Base-by-base conservation (phyloP, 64 coral and sea anemone species). In the Dendronephthya gigantea region DNA sequence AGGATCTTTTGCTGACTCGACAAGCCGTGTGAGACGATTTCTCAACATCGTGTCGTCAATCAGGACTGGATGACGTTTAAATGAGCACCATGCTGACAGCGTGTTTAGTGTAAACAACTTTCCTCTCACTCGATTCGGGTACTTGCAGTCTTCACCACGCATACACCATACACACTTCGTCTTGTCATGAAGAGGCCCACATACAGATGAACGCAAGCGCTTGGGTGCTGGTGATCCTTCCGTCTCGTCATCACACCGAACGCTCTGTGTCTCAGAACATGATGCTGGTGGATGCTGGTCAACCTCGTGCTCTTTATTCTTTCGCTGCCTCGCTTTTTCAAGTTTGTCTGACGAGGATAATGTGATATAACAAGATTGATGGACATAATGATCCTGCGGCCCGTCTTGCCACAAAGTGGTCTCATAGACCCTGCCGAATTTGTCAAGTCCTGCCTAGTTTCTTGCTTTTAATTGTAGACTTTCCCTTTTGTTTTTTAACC, bases 1-100 rank as follows among this genome's bases (percentile, higher is more conserved):
- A 85, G 83, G 83, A 55, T 85, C 83, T 52, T 48, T 52, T 85
- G 83, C 56, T 52, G 83, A 85, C 51, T 85, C 83, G 83, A 85
- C 49, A 49, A 85, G 51, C 51, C 51, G 47, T 85, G 83, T 85
- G 33, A 85, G 45, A 52, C 83, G 47, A 55, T 85, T 31, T 32
- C 51, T 85, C 83, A 85, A 31, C 33, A 56, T 49, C 32, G 11
- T 25, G 28, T 85, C 83, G n/a, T 50, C 83, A 31, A 85, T 85
- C 48, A 85, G 83, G 49, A 85, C 83, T 85, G 51, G 47, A 34
- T 85, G 83, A 34, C 83, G 49, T 85, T 85, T 85, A 85, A 75
- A 75, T 75, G 69, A 75, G 34, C n/a, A 30, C 69, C 69, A 75
- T 75, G 69, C 69, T 75, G 69, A 75, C 69, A 33, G 69, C 34